Evolutionary conservation across 2,888 invertebrate genomes (phyloP).

Genomic region (Andrena dorsata): DNA sequence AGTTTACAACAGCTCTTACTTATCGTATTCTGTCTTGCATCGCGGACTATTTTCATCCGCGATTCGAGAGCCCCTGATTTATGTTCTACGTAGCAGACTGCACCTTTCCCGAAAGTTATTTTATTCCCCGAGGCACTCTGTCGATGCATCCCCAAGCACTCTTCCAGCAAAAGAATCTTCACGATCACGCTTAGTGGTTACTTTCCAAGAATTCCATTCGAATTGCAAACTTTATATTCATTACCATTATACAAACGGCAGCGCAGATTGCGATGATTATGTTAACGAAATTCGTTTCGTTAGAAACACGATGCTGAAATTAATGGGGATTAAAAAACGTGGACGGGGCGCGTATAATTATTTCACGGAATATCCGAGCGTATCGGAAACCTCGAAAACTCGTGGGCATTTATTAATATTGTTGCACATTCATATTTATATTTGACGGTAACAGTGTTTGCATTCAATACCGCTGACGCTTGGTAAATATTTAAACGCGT

Average conservation of each 20-base stretch:
- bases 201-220: not conserved
- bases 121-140: constrained; percentile 18
- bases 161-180: not conserved
- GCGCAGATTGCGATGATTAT: not conserved
- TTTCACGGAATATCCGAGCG: not conserved
- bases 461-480: not conserved
- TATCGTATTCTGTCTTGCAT: constrained; percentile 32
- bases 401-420: not conserved
- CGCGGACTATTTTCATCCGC: constrained; percentile 45
- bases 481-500: not conserved
- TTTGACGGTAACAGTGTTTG: not conserved
- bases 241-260: no score
- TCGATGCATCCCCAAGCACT: not conserved
- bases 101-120: constrained; percentile 32
- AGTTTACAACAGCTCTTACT: constrained; percentile 1
- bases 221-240: not conserved
- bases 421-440: not conserved
- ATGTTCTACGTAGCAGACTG: constrained; percentile 11
- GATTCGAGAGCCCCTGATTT: constrained; percentile 33
- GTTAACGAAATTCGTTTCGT: not conserved
- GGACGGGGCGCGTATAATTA: not conserved
- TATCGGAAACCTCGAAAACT: no score
- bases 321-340: not conserved
- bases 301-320: not conserved
- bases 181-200: not conserved